These are phyloP conservation scores for Stomatorhinus walkeri DNA, from an alignment of 2,797 vertebrate species.

Conservation along the genomic window DNA sequence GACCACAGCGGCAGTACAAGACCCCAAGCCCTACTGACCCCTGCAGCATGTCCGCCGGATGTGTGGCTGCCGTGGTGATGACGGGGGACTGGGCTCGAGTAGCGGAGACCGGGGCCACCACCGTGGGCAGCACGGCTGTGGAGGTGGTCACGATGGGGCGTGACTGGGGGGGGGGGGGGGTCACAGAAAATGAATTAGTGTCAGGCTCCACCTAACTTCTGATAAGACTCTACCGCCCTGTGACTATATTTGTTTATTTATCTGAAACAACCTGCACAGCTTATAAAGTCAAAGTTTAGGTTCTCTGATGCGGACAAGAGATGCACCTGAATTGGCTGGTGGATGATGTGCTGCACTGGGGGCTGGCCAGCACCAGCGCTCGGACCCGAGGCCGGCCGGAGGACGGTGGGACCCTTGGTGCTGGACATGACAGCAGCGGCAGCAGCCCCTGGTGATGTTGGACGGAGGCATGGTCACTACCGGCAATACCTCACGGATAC, in stretches of 20 bases:
- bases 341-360: conserved; percentile 87
- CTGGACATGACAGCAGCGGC: conserved; percentile 97
- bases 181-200: no score
- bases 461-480: neutral
- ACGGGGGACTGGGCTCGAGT: conserved; percentile 90
- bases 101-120: conserved; percentile 87
- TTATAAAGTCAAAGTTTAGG: neutral
- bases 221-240: neutral
- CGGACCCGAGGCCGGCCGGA: conserved; percentile 82
- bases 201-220: neutral
- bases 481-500: neutral
- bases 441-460: conserved; percentile 70
- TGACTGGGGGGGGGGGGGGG: conserved; percentile 57
- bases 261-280: neutral
- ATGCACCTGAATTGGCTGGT: conserved; percentile 82
- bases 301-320: neutral
- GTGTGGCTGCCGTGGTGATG: conserved; percentile 81
- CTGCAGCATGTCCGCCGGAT: conserved; percentile 78
- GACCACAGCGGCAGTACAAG: neutral
- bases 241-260: neutral
- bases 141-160: conserved; percentile 85
- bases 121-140: conserved; percentile 82
- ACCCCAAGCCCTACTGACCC: conserved; percentile 59
- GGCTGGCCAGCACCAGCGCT: conserved; percentile 75
- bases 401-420: conserved; percentile 84